These are phyloP conservation scores for Scaptomyza tumidula DNA, from an alignment of 2,888 invertebrate species.

Conservation along the genomic window DNA sequence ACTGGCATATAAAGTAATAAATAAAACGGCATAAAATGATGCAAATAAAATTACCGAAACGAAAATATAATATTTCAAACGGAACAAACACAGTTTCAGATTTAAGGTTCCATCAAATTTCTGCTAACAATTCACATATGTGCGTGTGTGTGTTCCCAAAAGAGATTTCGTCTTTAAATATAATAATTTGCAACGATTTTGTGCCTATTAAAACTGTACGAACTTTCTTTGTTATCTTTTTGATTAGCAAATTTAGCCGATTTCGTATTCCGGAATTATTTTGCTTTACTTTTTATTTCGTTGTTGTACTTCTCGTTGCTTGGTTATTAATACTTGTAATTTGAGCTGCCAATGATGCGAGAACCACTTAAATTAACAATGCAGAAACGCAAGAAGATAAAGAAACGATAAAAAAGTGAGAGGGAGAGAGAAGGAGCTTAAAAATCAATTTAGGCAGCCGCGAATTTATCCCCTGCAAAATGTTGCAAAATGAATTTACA, in stretches of 20 bases:
- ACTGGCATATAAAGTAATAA: constrained; percentile 55
- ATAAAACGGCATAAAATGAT: constrained; percentile 71
- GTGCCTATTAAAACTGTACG: too few relatives aligned
- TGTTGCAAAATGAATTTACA: constrained; percentile 63
- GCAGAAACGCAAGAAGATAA: constrained; percentile 1
- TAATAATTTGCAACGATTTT: too few relatives aligned
- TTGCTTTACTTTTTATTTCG: constrained; percentile 10
- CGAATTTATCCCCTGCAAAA: constrained; percentile 23
- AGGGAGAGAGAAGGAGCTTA: not conserved
- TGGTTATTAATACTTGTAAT: constrained; percentile 23
- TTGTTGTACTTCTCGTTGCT: constrained; percentile 6
- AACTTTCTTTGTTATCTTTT: not conserved
- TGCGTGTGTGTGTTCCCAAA: constrained; percentile 2
- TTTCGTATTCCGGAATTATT: not conserved
- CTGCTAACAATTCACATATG: constrained; percentile 17
- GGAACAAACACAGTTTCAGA: not conserved
- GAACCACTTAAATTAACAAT: constrained; percentile 61
- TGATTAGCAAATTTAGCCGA: not conserved
- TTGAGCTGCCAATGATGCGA: constrained; percentile 40
- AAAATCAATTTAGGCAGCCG: constrained; percentile 57
- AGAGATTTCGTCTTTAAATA: not conserved
- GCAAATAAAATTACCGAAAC: constrained; percentile 77
- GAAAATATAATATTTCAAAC: constrained; percentile 21
- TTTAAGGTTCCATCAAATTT: constrained; percentile 40
- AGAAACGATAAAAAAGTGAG: not conserved